phyloP scores from a whole-genome alignment of 35 echinoderm and acorn worm species.

The Chiridota heheva region DNA sequence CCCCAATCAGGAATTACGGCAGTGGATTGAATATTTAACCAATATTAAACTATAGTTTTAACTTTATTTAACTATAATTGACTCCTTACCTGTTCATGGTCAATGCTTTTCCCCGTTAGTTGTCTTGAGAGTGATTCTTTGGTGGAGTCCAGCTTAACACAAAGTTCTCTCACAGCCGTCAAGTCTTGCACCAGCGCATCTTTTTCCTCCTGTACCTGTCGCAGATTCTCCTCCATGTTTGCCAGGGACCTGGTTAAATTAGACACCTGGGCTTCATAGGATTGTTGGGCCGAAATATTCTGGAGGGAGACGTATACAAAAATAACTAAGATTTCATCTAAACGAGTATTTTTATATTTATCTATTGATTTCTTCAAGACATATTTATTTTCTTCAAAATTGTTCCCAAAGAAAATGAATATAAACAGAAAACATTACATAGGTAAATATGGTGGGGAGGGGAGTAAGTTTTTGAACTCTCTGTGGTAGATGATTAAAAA shows the following conservation, averaged over 20 bases:
- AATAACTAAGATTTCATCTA: too few species aligned
- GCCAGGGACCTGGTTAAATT: constrained; percentile 81
- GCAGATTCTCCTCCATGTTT: constrained; percentile 76
- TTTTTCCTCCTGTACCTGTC: constrained; percentile 91
- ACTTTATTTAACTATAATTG: too few species aligned
- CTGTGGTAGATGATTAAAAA: too few species aligned
- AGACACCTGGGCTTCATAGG: constrained; percentile 91
- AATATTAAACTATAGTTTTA: too few species aligned
- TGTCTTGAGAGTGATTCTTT: constrained; percentile 90
- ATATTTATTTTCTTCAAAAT: not conserved
- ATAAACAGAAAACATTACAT: too few species aligned
- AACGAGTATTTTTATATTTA: not conserved
- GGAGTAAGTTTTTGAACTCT: too few species aligned
- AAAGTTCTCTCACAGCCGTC: constrained; percentile 82
- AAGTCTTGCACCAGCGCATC: constrained; percentile 81
- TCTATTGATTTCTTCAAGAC: not conserved
- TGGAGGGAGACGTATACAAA: constrained; percentile 16
- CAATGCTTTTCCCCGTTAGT: constrained; percentile 79
- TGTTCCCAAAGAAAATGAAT: too few species aligned
- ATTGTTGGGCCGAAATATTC: constrained; percentile 71
- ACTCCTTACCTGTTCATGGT: constrained; percentile 87
- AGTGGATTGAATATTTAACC: too few species aligned
- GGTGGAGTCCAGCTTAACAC: constrained; percentile 81
- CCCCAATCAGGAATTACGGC: too few species aligned
- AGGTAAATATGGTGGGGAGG: too few species aligned